Base-by-base conservation (phyloP, 2,888 invertebrate species). In the Protonemura montana region DNA sequence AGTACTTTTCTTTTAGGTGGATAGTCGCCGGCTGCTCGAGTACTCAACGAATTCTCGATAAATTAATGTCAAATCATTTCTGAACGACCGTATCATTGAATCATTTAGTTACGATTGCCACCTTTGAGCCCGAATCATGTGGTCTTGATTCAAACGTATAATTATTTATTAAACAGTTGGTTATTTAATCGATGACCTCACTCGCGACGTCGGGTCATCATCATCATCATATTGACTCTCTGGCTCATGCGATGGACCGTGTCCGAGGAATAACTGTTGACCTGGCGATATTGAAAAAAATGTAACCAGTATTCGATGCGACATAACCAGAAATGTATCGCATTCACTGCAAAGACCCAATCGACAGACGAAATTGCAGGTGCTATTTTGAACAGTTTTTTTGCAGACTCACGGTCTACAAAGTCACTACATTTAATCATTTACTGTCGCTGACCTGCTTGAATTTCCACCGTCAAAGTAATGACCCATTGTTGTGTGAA, bases 61-160 rank as follows among this genome's bases (percentile, higher is more conserved):
- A 29, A 81, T 81, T 29, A 10, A 81, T 81, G 30, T 81, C 30
- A 29, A 35, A 35, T 81, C 30, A 81, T n/a, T 81, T n/a, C 81
- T 7, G 1, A 30, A 81, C 21, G 30, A 81, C 10, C 35, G 10
- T 35, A 35, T 35, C 35, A 35, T 35, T 35, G 35, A 35, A 35
- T 35, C 35, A 35, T 81, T 29, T 10, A 13, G 30, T 81, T 81
- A n/a, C 16, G 30, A n/a, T 16, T 81, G 81, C n/a, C 28, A 81
- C 28, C 30, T 81, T 81, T 29, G 30, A 29, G 30, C 30, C 29
- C 81, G 28, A 81, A 28, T 81, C 28, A 28, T 81, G 30, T 81
- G 30, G 16, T n/a, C 81, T 29, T 29, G 29, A 81, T 81, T n/a
- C 30, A n/a, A 29, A n/a, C 28, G 30, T 81, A 16, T n/a, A 29